phyloP scores from a whole-genome alignment of 2,113 vertebrate species.

The Donacobius atricapilla region DNA sequence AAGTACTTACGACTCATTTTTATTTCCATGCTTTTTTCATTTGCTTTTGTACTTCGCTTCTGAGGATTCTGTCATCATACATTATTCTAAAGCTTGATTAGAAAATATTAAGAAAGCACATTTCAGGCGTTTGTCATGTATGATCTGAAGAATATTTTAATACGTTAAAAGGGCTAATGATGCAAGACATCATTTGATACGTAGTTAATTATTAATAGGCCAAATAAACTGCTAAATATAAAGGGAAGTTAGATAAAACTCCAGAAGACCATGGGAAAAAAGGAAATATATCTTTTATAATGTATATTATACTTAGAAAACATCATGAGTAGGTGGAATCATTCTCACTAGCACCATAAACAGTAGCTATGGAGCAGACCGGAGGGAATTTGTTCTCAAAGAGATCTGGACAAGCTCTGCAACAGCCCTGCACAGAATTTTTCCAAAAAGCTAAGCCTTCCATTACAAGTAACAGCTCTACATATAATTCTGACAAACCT shows the following conservation, averaged over 20 bases:
- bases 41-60: background rate
- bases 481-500: background rate
- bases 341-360: background rate
- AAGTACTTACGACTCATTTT: background rate
- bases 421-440: background rate
- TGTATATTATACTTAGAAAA: background rate
- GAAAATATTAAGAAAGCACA: background rate
- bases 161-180: constrained; percentile 21
- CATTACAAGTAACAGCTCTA: background rate
- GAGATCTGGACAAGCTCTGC: background rate
- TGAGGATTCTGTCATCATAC: background rate
- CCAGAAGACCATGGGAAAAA: background rate
- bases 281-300: background rate
- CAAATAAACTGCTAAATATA: background rate
- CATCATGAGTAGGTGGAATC: background rate
- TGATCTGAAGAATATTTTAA: constrained; percentile 36
- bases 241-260: background rate
- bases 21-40: background rate
- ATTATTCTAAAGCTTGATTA: background rate
- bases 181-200: constrained; percentile 6
- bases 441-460: background rate
- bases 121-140: background rate
- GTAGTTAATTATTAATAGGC: background rate
- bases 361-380: background rate
- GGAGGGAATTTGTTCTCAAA: background rate